Evolutionary conservation across 2,888 invertebrate species (phyloP), one percentile per base, ranked within the genome.

Genomic region (Drosophila algonquin): DNA sequence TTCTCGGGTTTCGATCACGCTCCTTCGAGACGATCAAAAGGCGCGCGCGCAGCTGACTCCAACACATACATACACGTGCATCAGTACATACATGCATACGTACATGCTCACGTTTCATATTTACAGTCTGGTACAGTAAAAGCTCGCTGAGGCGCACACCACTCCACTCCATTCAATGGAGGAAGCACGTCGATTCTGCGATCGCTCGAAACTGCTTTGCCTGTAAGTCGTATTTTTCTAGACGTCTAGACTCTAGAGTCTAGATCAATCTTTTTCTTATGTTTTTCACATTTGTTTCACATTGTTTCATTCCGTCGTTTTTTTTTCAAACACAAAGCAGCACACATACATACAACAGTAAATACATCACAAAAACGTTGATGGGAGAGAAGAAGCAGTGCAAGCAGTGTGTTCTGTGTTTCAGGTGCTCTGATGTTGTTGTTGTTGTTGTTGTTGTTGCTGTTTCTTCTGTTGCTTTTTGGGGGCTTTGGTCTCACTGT

Each of bases 401-500:
- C 53, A 60, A 51, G 51, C 54, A 55, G 56, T 56, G 56, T 44
- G 24, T 47, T 21, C 32, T 27, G 32, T 35, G 63, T 51, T 18
- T 47, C 21, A 40, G 21, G 35, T 35, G 35, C 40, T 21, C 21
- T 21, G 24, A 5, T 24, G 56, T 44, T 47, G 21, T 21, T n/a
- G 16, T 45, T 45, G 27, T 32, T 56, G 10, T 53, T n/a, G n/a
- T n/a, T 54, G 48, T 16, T 50, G 40, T 14, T 30, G 35, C 5
- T 32, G 18, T 16, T 51, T 40, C 12, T 5, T 30, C 44, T 16
- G n/a, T 16, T 32, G 48, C 16, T 46, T 63, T 67, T 51, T 68
- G 65, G 68, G 68, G 69, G 35, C 35, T 68, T 50, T 68, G 51
- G 67, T 57, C 50, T 69, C 69, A 67, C 67, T 67, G 67, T 69